Evolutionary conservation across 2,888 invertebrate genomes (phyloP), one percentile per base, ranked within the genome.

Genomic region (Scaptomyza tumidula): DNA sequence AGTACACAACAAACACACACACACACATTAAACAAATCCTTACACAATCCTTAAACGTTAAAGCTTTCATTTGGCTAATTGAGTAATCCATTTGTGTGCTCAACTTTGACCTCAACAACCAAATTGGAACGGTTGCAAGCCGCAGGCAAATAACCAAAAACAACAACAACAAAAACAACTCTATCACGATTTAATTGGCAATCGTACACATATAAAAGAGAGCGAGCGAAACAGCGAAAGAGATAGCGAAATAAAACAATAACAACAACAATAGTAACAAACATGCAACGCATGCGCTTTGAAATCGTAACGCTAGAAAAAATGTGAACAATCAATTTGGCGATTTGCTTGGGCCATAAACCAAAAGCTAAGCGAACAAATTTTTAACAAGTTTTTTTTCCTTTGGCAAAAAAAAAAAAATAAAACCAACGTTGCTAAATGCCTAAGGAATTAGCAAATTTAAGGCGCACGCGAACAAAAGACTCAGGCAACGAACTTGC

Each of bases 1-100:
- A 95, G 95, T 94, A 49, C 9, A 10, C 14, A 41, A 24, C 24
- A 24, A 24, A 24, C 24, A 24, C 24, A 24, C 19, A 19, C 19
- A 29, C 27, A 6, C n/a, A 29, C 27, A 6, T 11, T 16, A 14
- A n/a, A 11, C 7, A 52, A 35, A 14, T 56, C 39, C 33, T 78
- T 67, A 16, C 59, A 61, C 64, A 60, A 53, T 49, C 10, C 19
- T 48, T 41, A 16, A 48, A 37, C 19, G 13, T 41, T 41, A 35
- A 35, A 65, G 68, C 65, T 76, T 65, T 71, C 65, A 67, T 70
- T 76, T 57, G 63, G 48, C 71, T 77, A 85, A 84, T 85, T 87
- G 78, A 86, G 78, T 72, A 83, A 80, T 86, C 67, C 70, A 60
- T 55, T 79, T 55, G 64, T 44, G 33, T 27, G 39, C 54, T 75